Percentiles rank a stretch among this genome's conserved stretches.
These are phyloP conservation scores for Halictus ligatus DNA, from an alignment of 2,888 invertebrate genomes.

Conservation along the genomic window DNA sequence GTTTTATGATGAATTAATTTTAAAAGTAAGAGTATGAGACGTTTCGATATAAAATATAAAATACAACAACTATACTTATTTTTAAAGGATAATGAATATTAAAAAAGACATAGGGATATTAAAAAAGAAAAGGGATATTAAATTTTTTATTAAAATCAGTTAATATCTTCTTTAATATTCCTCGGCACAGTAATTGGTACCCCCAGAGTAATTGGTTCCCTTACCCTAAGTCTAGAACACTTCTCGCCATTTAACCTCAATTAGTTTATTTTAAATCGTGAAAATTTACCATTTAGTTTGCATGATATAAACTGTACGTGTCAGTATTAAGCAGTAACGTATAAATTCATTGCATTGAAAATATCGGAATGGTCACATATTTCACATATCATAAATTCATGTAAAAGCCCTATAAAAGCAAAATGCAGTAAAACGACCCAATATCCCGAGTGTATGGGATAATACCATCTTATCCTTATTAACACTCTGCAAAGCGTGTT, in stretches of 20 bases:
- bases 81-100: too few species aligned
- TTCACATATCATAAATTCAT: not conserved
- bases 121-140: too few species aligned
- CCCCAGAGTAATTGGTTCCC: too few species aligned
- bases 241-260: not conserved
- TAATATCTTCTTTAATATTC: too few species aligned
- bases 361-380: not conserved
- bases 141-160: too few species aligned
- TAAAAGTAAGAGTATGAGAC: not conserved
- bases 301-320: too few species aligned
- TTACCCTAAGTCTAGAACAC: not conserved
- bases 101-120: too few species aligned
- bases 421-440: not conserved
- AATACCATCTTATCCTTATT: constrained; percentile 1
- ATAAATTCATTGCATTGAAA: not conserved
- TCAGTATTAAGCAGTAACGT: not conserved
- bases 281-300: not conserved
- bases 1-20: not conserved
- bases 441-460: not conserved
- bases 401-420: not conserved
- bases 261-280: not conserved
- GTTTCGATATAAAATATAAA: not conserved
- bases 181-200: too few species aligned
- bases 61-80: not conserved
- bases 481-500: not conserved